Evolutionary conservation across 2,113 vertebrate species (phyloP).

Genomic region (Neogale vison): DNA sequence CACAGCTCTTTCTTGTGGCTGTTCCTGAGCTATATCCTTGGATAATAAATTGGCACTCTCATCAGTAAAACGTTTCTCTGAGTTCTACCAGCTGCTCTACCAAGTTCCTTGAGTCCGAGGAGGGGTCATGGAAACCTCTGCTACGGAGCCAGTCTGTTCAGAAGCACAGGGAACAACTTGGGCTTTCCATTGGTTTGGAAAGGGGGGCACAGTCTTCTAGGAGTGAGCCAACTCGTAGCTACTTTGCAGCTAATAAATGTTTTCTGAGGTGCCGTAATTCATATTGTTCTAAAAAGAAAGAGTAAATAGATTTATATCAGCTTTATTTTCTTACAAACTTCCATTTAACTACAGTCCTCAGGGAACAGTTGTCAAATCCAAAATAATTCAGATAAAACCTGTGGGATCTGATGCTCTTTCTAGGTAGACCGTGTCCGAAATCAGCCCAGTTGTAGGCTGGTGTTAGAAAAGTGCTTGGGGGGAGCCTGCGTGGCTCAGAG

Average conservation of each 20-base stretch:
- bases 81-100: background rate
- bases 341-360: background rate
- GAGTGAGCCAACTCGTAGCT: background rate
- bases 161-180: background rate
- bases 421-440: background rate
- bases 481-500: no score
- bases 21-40: background rate
- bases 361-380: conserved; percentile 8
- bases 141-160: background rate
- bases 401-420: background rate
- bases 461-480: background rate
- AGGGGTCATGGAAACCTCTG: background rate
- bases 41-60: background rate
- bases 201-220: background rate
- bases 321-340: conserved; percentile 53
- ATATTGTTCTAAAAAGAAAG: background rate
- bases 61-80: background rate
- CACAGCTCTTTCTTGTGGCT: background rate
- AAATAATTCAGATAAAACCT: background rate
- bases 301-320: background rate
- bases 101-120: background rate
- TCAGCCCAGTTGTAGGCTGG: background rate
- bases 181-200: background rate
- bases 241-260: background rate
- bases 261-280: background rate